A percentile compares a stretch with the other conserved stretches of the same genome.
These are phyloP conservation scores for Centropyge bicolor DNA, from an alignment of 2,797 vertebrate genomes.

Conservation along the genomic window DNA sequence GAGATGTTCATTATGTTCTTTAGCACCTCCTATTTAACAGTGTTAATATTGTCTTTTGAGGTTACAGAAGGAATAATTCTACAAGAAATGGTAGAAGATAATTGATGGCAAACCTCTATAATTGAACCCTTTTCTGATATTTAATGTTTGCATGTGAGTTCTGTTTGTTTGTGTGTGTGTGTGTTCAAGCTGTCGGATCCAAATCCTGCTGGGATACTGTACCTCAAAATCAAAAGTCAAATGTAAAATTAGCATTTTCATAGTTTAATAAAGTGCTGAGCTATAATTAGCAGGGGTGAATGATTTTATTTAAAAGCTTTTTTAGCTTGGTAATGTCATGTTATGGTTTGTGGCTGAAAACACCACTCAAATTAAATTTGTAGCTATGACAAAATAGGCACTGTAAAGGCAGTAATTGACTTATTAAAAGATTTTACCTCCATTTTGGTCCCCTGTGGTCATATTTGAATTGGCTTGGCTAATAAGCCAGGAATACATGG, in stretches of 20 bases:
- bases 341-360: constrained; percentile 71
- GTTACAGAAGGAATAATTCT: not conserved
- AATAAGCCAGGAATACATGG: constrained; percentile 68
- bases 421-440: constrained; percentile 77
- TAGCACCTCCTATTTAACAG: constrained; percentile 19
- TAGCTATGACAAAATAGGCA: constrained; percentile 66
- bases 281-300: constrained; percentile 45
- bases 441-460: constrained; percentile 66
- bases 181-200: constrained; percentile 34
- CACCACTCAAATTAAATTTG: constrained; percentile 71
- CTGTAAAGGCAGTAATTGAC: constrained; percentile 66
- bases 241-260: constrained; percentile 70
- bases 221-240: constrained; percentile 69
- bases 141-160: constrained; percentile 24
- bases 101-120: constrained; percentile 14
- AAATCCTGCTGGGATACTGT: constrained; percentile 48
- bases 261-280: constrained; percentile 49
- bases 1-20: constrained; percentile 33
- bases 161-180: constrained; percentile 7
- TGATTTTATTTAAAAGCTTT: constrained; percentile 59
- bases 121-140: not conserved
- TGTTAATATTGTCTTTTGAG: constrained; percentile 13
- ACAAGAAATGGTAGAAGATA: constrained; percentile 1
- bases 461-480: constrained; percentile 68
- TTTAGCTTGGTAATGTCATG: constrained; percentile 65